Percentiles rank a stretch among this genome's conserved stretches.
Evolutionary conservation across 2,113 vertebrate species (phyloP).

Genomic region (Donacobius atricapilla): DNA sequence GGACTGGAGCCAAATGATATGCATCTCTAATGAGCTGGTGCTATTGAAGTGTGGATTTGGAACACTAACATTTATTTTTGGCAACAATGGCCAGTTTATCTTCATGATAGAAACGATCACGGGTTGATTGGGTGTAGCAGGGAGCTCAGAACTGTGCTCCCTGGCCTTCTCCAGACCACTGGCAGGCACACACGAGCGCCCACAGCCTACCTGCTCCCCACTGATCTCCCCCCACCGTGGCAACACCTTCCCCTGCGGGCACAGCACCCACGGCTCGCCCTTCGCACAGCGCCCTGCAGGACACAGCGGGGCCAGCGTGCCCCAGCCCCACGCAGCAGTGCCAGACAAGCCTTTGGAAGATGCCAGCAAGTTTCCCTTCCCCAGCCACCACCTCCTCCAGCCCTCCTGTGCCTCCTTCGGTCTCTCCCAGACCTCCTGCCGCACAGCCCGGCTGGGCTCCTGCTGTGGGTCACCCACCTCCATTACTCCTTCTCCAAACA

Average conservation of each 20-base stretch:
- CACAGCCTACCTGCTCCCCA: neutral
- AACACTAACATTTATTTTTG: constrained; percentile 83
- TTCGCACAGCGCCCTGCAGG: neutral
- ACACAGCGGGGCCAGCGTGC: accelerated
- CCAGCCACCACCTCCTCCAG: neutral
- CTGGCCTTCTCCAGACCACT: neutral
- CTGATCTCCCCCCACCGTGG: accelerated
- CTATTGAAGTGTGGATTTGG: constrained; percentile 74
- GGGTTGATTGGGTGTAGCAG: neutral
- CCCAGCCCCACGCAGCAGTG: neutral
- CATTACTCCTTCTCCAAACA: accelerated
- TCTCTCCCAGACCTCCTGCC: neutral
- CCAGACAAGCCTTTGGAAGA: neutral
- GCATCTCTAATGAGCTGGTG: constrained; percentile 91
- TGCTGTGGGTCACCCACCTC: neutral
- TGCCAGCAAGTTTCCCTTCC: neutral
- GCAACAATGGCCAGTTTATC: constrained; percentile 78
- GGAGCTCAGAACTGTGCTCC: neutral
- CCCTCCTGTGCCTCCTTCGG: accelerated
- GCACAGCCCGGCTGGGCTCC: neutral
- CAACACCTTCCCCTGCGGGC: neutral
- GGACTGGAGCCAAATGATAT: constrained; percentile 92
- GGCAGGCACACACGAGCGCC: neutral
- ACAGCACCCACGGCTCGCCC: neutral
- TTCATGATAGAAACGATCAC: constrained; percentile 38